These are phyloP conservation scores for Watsonalla cultraria DNA, from an alignment of 2,888 invertebrate genomes.

Conservation along the genomic window DNA sequence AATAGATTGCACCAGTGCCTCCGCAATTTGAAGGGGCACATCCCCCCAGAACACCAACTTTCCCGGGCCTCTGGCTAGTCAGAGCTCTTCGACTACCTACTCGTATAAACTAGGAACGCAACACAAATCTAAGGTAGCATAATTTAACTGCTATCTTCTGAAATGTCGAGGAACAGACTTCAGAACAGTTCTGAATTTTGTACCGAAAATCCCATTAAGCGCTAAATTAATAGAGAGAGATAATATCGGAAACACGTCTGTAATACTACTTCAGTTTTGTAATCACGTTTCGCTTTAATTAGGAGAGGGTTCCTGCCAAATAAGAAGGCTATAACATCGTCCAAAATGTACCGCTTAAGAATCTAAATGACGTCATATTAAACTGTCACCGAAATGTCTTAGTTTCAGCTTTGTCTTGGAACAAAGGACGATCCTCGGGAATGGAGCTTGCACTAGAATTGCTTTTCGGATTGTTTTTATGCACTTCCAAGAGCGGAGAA, in stretches of 20 bases:
- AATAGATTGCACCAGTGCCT: too few relatives aligned
- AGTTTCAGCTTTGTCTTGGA: not conserved
- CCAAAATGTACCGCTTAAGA: not conserved
- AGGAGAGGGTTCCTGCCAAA: slow-evolving; percentile 14
- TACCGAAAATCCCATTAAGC: too few relatives aligned
- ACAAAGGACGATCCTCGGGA: not conserved
- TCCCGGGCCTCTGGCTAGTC: too few relatives aligned
- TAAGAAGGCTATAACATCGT: slow-evolving; percentile 7
- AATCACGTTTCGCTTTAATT: slow-evolving; percentile 30
- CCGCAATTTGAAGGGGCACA: too few relatives aligned
- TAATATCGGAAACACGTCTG: not conserved
- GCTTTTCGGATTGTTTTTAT: not conserved
- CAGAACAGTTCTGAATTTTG: too few relatives aligned
- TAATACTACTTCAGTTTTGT: slow-evolving; percentile 18
- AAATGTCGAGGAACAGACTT: too few relatives aligned
- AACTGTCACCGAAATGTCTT: slow-evolving; percentile 1
- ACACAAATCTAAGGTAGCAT: too few relatives aligned
- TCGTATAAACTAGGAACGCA: too few relatives aligned
- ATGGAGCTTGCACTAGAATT: not conserved
- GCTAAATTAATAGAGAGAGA: not conserved
- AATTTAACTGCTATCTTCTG: too few relatives aligned
- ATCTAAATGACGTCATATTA: slow-evolving; percentile 3
- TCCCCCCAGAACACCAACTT: too few relatives aligned
- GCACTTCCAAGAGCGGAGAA: not conserved
- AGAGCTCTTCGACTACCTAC: too few relatives aligned